Evolutionary conservation across 2,113 vertebrate genomes (phyloP).

Genomic region (Festucalex cinctus): DNA sequence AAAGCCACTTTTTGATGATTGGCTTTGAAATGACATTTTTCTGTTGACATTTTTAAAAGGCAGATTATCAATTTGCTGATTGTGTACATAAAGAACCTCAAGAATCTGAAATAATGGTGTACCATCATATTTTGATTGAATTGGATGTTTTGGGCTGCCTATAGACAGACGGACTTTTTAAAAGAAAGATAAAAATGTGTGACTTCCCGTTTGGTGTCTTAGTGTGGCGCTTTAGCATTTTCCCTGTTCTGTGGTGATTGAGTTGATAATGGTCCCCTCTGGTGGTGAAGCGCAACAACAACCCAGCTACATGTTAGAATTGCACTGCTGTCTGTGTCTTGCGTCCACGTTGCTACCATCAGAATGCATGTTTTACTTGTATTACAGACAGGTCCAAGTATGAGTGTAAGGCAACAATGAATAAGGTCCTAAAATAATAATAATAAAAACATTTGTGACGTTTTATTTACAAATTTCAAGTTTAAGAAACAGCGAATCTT

Average conservation of each 20-base stretch:
- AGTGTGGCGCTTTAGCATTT: constrained; percentile 5
- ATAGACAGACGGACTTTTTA: constrained; percentile 19
- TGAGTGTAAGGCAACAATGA: neutral
- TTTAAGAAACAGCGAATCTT: neutral
- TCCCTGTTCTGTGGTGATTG: constrained; percentile 45
- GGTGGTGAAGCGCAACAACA: constrained; percentile 41
- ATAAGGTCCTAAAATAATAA: too few relatives aligned
- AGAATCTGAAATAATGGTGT: neutral
- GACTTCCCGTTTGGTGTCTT: constrained; percentile 31
- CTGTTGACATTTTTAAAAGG: neutral
- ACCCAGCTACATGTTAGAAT: neutral
- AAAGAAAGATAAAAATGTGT: constrained; percentile 38
- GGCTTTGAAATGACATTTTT: neutral
- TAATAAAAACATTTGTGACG: neutral
- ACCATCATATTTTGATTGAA: neutral
- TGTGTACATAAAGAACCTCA: neutral
- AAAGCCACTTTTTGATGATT: neutral
- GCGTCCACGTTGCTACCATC: neutral
- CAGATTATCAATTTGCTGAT: neutral
- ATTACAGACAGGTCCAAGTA: neutral
- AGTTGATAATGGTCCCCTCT: constrained; percentile 61
- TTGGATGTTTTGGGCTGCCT: constrained; percentile 34
- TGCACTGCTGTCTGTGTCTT: neutral
- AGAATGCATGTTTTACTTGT: too few relatives aligned
- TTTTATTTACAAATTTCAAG: neutral